A percentile compares a stretch with the other conserved stretches of the same genome.
These are phyloP conservation scores for Aurelia aurita DNA, from an alignment of 30 jellyfish, hydroid and myxozoan genomes.

Conservation along the genomic window DNA sequence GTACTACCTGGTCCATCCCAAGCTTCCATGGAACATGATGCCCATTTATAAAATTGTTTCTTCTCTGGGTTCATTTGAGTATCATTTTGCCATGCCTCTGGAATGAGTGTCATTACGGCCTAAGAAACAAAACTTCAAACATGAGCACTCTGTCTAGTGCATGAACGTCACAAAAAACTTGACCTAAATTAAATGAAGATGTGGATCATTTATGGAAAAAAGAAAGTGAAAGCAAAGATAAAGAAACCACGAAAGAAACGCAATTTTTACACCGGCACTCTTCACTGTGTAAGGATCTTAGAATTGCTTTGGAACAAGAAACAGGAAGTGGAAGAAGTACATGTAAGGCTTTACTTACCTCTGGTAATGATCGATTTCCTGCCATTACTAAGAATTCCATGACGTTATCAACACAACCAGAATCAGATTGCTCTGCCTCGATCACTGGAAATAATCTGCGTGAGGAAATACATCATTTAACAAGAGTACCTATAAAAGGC, in stretches of 20 bases:
- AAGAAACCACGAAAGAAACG: too few species aligned
- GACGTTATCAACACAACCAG: conserved; percentile 84
- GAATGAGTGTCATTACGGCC: conserved; percentile 81
- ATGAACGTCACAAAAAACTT: too few species aligned
- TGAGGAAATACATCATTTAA: too few species aligned
- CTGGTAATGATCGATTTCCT: conserved; percentile 78
- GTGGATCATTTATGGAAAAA: too few species aligned
- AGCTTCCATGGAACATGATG: conserved; percentile 82
- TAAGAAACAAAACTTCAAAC: background rate
- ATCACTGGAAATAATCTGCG: conserved; percentile 78
- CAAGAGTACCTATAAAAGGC: too few species aligned
- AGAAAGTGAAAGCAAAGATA: too few species aligned
- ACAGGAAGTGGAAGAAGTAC: background rate
- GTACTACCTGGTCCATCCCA: conserved; percentile 89
- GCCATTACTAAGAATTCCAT: conserved; percentile 74
- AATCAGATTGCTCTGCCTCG: conserved; percentile 79
- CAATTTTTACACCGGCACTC: too few species aligned
- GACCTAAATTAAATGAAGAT: too few species aligned
- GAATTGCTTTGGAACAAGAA: background rate
- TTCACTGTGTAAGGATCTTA: too few species aligned
- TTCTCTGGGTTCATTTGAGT: conserved; percentile 34
- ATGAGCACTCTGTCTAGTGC: too few species aligned
- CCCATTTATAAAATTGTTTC: conserved; percentile 70
- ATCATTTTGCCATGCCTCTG: conserved; percentile 92
- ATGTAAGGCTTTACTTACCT: conserved; percentile 15